A percentile compares a stretch with the other conserved stretches of the same genome.
Evolutionary conservation across 2,113 vertebrate genomes (phyloP).

Genomic region (Malaclemys terrapin): DNA sequence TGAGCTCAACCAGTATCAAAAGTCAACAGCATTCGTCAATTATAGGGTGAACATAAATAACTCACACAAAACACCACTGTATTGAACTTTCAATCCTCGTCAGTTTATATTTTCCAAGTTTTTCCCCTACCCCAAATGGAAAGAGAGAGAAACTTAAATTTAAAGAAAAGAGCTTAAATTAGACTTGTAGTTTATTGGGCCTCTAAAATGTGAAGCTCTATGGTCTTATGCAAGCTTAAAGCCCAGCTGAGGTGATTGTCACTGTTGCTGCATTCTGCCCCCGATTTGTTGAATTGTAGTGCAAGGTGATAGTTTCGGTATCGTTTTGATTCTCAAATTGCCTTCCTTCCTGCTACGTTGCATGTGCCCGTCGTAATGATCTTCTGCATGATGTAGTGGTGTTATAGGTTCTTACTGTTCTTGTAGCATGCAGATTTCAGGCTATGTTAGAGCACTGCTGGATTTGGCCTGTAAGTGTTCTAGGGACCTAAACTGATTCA

Average conservation of each 20-base stretch:
- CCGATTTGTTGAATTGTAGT: neutral
- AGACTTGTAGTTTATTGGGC: too few species aligned
- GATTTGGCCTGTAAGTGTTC: neutral
- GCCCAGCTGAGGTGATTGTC: fast-evolving
- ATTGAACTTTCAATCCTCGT: neutral
- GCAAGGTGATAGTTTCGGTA: neutral
- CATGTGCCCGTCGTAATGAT: neutral
- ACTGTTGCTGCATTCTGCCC: fast-evolving
- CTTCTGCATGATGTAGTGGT: neutral
- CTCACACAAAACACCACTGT: fast-evolving
- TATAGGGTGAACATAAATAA: neutral
- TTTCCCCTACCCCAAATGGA: neutral
- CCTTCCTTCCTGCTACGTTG: neutral
- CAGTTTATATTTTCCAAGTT: neutral
- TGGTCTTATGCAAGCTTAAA: neutral
- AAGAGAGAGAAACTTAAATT: neutral
- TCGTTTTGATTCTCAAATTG: neutral
- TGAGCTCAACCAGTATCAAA: neutral
- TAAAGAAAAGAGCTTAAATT: too few species aligned
- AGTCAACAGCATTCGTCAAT: neutral
- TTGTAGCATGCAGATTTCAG: neutral
- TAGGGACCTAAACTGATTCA: neutral
- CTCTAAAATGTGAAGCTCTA: neutral
- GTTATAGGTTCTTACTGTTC: neutral
- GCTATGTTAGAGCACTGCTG: neutral